Base-by-base conservation (phyloP, 2,113 vertebrate genomes). In the Pachycephala philippinensis region DNA sequence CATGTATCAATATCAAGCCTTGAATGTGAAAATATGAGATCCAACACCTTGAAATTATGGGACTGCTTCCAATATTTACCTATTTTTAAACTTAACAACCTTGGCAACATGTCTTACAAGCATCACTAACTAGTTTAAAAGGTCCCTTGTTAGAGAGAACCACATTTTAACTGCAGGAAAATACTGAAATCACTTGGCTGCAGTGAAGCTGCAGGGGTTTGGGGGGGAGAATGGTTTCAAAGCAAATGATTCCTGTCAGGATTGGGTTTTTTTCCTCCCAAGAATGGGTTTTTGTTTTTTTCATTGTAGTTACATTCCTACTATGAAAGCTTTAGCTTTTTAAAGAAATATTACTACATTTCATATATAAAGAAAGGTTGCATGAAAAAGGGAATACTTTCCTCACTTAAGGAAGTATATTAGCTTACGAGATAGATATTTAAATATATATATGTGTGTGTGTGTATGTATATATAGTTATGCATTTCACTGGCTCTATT, bases 11-110 rank as follows among this genome's bases (percentile, higher is more conserved):
- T 53, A 79, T 20, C 42, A 60, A 35, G 22, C 45, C 42, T 65
- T 61, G 35, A 87, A 61, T 1, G 1, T 45, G 45, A 87, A 93
- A 92, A 84, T 50, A 71, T 24, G 23, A 78, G 69, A 65, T 45
- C 15, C 2, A 64, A 37, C 42, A 71, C 77, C 70, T 88, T 77
- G 66, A 87, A 94, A 65, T 57, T 66, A 83, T 28, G 50, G 45
- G 57, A 69, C 42, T 11, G 4, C 54, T 95, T 93, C 74, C 70
- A 95, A 31, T 63, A 83, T 69, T 95, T 87, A 72, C 59, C 37
- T 72, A 59, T 93, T 96, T 97, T 95, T 91, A 93, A 71, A 90
- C 24, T 91, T 96, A 72, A 92, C 39, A 57, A 47, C 42, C 39
- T 94, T 95, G 94, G 82, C 75, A 94, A 47, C 50, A 31, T 76